These are phyloP conservation scores for Pammene fasciana DNA, from an alignment of 2,888 invertebrate genomes.

Conservation along the genomic window DNA sequence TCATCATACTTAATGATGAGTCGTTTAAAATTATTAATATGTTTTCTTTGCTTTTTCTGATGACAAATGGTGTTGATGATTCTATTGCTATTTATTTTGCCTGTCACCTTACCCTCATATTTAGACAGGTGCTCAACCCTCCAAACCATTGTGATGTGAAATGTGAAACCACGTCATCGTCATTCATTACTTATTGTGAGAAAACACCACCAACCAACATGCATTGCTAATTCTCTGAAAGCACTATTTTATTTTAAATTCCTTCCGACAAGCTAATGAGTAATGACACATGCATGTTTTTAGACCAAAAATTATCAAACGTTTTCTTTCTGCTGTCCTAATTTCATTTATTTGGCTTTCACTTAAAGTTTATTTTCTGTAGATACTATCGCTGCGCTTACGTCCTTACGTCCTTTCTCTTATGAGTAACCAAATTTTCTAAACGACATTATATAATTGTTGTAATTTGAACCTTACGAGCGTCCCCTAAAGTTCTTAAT, in stretches of 20 bases:
- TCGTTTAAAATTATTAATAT: no score
- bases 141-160: no score
- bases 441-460: not conserved
- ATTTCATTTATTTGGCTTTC: not conserved
- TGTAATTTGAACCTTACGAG: not conserved
- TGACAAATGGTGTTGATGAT: no score
- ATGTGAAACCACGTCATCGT: not conserved
- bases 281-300: conserved; percentile 10
- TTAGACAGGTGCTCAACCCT: no score
- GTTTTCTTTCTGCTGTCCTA: not conserved
- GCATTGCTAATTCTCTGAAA: not conserved
- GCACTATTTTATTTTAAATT: conserved; percentile 20
- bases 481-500: not conserved
- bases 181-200: not conserved
- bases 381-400: not conserved
- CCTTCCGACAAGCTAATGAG: conserved; percentile 22
- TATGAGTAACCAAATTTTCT: not conserved
- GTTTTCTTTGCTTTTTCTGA: no score
- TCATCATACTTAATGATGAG: no score
- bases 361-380: not conserved
- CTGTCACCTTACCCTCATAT: no score
- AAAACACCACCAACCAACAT: not conserved
- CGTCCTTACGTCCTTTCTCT: conserved; percentile 1
- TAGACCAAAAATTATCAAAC: not conserved
- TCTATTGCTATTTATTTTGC: no score